Conservation (phyloP, 1,140 invertebrate species). For the Muscidifurax raptorellus region DNA sequence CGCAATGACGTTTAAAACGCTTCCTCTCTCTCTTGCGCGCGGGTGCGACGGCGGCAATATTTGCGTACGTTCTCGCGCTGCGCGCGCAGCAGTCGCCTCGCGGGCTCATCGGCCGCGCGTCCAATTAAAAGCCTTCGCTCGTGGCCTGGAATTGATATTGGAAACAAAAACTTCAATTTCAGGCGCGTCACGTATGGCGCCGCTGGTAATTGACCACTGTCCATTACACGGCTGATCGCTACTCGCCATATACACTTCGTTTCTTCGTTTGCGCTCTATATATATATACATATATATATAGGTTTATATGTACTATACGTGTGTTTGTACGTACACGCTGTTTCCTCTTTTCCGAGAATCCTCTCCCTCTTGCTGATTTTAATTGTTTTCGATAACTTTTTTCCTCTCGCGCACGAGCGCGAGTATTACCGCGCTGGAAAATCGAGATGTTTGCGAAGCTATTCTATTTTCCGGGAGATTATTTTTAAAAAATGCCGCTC, state of each 20-base stretch:
- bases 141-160: slow-evolving; percentile 69
- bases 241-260: slow-evolving; percentile 47
- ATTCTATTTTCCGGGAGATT: no score
- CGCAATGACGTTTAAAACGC: slow-evolving; percentile 40
- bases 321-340: no score
- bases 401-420: no score
- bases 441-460: no score
- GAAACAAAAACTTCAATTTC: slow-evolving; percentile 74
- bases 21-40: not conserved
- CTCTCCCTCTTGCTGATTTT: no score
- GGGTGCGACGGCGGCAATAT: slow-evolving; percentile 31
- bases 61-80: slow-evolving; percentile 22
- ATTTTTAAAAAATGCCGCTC: not conserved
- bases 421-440: no score
- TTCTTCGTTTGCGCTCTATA: not conserved
- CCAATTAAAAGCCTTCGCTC: slow-evolving; percentile 70
- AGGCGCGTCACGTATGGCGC: slow-evolving; percentile 64
- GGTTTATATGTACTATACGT: no score
- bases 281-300: no score
- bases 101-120: slow-evolving; percentile 52
- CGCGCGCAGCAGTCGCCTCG: slow-evolving; percentile 32
- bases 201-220: slow-evolving; percentile 68
- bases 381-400: no score
- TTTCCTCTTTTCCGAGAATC: not conserved
- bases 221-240: slow-evolving; percentile 69